phyloP scores from a whole-genome alignment of 2,113 vertebrate genomes.

The Falco punctatus region DNA sequence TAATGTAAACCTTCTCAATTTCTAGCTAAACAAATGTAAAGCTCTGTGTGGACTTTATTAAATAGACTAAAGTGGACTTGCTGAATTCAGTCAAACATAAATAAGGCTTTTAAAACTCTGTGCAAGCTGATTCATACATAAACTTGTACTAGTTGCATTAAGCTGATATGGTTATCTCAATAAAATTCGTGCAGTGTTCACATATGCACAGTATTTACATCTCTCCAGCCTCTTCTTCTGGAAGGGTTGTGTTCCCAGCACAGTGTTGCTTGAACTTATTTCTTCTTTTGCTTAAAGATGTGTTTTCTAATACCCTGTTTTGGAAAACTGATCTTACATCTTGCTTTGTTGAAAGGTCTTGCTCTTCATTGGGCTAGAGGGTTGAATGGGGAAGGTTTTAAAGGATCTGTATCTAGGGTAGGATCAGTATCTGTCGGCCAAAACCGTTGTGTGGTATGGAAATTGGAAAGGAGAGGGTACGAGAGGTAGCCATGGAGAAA shows the following conservation, averaged over 20 bases:
- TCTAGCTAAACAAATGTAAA: not conserved
- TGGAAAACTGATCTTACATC: not conserved
- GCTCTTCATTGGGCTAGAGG: not conserved
- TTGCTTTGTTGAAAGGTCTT: not conserved
- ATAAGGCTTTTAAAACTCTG: not conserved
- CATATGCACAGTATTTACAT: not conserved
- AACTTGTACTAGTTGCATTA: not conserved
- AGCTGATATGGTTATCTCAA: not conserved
- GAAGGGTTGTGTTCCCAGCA: not conserved
- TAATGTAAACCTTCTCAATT: not conserved
- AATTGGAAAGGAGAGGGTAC: not conserved
- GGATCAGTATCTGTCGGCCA: not conserved
- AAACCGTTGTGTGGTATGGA: not conserved
- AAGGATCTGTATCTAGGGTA: not conserved
- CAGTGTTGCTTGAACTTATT: not conserved
- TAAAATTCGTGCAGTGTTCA: not conserved
- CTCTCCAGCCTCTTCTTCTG: not conserved
- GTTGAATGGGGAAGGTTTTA: not conserved
- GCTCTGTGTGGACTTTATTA: not conserved
- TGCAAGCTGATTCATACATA: not conserved
- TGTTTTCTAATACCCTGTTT: not conserved
- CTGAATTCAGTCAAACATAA: not conserved
- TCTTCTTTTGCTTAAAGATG: not conserved
- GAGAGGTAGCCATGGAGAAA: not conserved
- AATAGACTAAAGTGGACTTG: not conserved